Evolutionary conservation across 92 coral and sea anemone genomes (phyloP).

Genomic region (Micromussa lordhowensis): DNA sequence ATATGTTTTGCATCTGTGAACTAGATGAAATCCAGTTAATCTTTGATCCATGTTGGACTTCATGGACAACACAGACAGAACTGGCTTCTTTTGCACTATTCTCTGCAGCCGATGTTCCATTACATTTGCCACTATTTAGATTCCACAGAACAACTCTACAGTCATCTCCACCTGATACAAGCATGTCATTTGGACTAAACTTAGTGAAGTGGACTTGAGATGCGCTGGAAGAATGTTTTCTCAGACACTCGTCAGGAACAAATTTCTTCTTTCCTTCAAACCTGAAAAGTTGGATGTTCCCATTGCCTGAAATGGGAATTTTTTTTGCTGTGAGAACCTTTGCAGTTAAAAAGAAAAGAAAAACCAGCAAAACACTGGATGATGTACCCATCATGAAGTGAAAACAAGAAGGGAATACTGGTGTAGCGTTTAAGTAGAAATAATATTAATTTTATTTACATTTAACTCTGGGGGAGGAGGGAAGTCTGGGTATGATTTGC

Average conservation of each 20-base stretch:
- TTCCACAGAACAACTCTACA: conserved; percentile 83
- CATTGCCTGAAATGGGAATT: conserved; percentile 74
- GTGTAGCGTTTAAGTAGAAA: too few relatives aligned
- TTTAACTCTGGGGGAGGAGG: too few relatives aligned
- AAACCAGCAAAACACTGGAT: background rate
- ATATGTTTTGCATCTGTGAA: conserved; percentile 50
- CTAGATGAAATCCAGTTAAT: conserved; percentile 86
- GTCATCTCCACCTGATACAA: conserved; percentile 94
- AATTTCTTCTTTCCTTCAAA: conserved; percentile 92
- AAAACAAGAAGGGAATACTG: background rate
- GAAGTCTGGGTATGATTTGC: too few relatives aligned
- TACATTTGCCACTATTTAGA: conserved; percentile 15
- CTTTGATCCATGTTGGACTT: conserved; percentile 82
- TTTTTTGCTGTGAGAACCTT: background rate
- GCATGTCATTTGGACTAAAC: conserved; percentile 52
- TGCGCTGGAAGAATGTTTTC: conserved; percentile 78
- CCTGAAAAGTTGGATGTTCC: conserved; percentile 80
- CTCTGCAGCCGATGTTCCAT: conserved; percentile 14
- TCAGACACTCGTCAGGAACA: conserved; percentile 50
- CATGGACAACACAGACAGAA: conserved; percentile 31
- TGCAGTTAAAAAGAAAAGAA: background rate
- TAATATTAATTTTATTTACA: too few relatives aligned
- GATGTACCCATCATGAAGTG: too few relatives aligned
- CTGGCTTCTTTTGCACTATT: conserved; percentile 2
- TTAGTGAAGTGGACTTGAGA: conserved; percentile 88